These are phyloP conservation scores for Hirundichthys speculiger DNA, from an alignment of 2,113 vertebrate species.

Conservation along the genomic window DNA sequence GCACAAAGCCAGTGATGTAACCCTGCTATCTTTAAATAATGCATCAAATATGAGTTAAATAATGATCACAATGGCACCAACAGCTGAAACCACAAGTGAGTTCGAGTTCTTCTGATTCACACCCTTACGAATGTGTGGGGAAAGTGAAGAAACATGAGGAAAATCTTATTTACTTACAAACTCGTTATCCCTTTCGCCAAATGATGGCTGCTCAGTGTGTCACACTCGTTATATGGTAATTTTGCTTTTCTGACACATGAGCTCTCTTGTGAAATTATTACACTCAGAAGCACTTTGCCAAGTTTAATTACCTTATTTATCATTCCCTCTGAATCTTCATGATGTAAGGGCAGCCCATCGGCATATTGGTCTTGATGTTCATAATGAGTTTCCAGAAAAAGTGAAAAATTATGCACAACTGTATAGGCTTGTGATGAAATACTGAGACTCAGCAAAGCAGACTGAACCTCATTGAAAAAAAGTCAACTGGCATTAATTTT, in stretches of 20 bases:
- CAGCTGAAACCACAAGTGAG: too few relatives aligned
- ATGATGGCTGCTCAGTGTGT: neutral
- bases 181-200: conserved; percentile 13
- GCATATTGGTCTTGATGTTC: conserved; percentile 49
- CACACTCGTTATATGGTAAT: conserved; percentile 29
- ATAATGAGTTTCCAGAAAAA: conserved; percentile 55
- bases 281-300: conserved; percentile 33
- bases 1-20: neutral
- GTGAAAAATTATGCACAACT: conserved; percentile 34
- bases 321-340: conserved; percentile 58
- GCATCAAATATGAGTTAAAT: too few relatives aligned
- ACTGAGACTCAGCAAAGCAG: conserved; percentile 45
- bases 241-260: conserved; percentile 43
- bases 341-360: conserved; percentile 43
- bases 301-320: conserved; percentile 64
- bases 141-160: neutral
- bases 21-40: neutral
- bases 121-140: too few relatives aligned
- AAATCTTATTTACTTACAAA: conserved; percentile 19
- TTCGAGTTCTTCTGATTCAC: too few relatives aligned
- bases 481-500: conserved; percentile 61
- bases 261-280: conserved; percentile 40
- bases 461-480: conserved; percentile 26
- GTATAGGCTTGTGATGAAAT: conserved; percentile 22
- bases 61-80: too few relatives aligned